Evolutionary conservation across 1,140 invertebrate species (phyloP).

Genomic region (Leptinotarsa defecta): DNA sequence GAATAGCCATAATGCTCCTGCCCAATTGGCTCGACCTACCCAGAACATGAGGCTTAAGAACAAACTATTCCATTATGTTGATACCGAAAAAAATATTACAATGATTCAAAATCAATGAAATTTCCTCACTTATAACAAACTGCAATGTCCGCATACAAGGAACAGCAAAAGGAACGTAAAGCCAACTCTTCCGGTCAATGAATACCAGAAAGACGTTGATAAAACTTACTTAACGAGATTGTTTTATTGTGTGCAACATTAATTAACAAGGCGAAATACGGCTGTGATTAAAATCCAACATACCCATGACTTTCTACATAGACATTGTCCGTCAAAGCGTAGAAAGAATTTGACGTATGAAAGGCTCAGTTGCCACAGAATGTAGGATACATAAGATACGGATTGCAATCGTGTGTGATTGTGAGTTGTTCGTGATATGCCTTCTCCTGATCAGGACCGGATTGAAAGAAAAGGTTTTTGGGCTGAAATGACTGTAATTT

Average conservation of each 20-base stretch:
- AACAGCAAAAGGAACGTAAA: not conserved
- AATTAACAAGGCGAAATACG: conserved; percentile 5
- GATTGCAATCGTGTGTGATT: not conserved
- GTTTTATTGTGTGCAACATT: conserved; percentile 8
- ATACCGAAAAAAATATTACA: too few species aligned
- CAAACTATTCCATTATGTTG: too few species aligned
- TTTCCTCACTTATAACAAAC: too few species aligned
- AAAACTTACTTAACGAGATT: not conserved
- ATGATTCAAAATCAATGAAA: too few species aligned
- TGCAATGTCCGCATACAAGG: not conserved
- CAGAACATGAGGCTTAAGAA: too few species aligned
- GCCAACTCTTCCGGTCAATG: not conserved
- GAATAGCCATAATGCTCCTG: too few species aligned
- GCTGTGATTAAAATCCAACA: conserved; percentile 4
- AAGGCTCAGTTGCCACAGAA: not conserved
- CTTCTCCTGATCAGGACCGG: too few species aligned
- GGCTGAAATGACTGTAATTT: too few species aligned
- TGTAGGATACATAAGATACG: not conserved
- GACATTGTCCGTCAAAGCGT: conserved; percentile 7
- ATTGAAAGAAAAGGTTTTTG: too few species aligned
- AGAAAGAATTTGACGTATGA: conserved; percentile 8
- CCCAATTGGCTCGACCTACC: too few species aligned
- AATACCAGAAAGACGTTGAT: not conserved
- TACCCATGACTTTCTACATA: conserved; percentile 1
- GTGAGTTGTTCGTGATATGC: not conserved